These are phyloP conservation scores for Drosophila guanche DNA, from an alignment of 1,140 invertebrate genomes.

Conservation along the genomic window DNA sequence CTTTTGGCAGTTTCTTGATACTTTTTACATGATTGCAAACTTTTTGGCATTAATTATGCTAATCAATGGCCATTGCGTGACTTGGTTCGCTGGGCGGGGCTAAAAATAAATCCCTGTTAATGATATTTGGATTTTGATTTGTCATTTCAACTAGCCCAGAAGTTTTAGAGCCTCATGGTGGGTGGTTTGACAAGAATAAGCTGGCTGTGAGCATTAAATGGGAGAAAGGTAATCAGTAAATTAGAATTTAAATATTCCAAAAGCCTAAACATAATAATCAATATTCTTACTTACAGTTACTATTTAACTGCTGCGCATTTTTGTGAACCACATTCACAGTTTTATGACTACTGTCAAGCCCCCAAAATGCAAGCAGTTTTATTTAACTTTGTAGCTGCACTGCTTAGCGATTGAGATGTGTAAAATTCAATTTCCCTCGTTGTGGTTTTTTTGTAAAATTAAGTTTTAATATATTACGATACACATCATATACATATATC, in stretches of 20 bases:
- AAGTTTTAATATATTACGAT: conserved; percentile 81
- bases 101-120: conserved; percentile 39
- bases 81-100: conserved; percentile 8
- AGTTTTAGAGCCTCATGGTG: not conserved
- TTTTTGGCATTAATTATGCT: conserved; percentile 66
- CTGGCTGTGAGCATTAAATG: too few relatives aligned
- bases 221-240: too few relatives aligned
- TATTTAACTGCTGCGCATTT: not conserved
- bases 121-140: conserved; percentile 25
- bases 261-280: too few relatives aligned
- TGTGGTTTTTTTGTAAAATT: conserved; percentile 66
- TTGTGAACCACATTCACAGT: conserved; percentile 5
- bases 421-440: not conserved
- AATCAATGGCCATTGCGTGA: conserved; percentile 60
- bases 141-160: not conserved
- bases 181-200: not conserved
- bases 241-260: too few relatives aligned
- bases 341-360: conserved; percentile 30
- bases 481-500: conserved; percentile 66
- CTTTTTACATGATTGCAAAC: conserved; percentile 46
- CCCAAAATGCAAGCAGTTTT: not conserved
- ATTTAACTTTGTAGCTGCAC: conserved; percentile 4
- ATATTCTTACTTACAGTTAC: not conserved
- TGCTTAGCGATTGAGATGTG: conserved; percentile 2
- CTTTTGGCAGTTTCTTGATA: conserved; percentile 15